These are phyloP conservation scores for Amphibalanus amphitrite DNA, from an alignment of 1,140 invertebrate species.

Conservation along the genomic window DNA sequence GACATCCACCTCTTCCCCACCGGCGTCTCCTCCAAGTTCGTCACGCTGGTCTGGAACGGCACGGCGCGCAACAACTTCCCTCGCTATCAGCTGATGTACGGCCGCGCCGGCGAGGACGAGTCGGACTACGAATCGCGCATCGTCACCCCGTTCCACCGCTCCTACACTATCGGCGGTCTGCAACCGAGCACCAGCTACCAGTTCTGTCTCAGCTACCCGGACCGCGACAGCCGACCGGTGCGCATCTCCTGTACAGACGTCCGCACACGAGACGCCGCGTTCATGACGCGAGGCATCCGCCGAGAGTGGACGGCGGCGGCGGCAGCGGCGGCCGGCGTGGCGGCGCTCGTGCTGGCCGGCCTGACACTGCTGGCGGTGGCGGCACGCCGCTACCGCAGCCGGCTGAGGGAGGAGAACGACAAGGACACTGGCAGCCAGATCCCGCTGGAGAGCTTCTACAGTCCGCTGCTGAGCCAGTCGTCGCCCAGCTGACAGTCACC, in stretches of 20 bases:
- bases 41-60: conserved; percentile 29
- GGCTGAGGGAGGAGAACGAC: conserved; percentile 24
- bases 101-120: conserved; percentile 7
- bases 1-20: conserved; percentile 23
- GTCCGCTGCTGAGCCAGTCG: conserved; percentile 13
- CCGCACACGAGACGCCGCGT: conserved; percentile 15
- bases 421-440: conserved; percentile 20
- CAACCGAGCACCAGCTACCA: conserved; percentile 26
- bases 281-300: conserved; percentile 20
- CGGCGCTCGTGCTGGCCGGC: conserved; percentile 19
- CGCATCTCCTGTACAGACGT: conserved; percentile 26
- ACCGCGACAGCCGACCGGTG: conserved; percentile 15
- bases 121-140: conserved; percentile 11
- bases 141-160: conserved; percentile 21
- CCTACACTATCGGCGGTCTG: conserved; percentile 27
- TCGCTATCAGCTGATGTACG: conserved; percentile 26
- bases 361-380: conserved; percentile 20
- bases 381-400: conserved; percentile 21
- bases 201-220: conserved; percentile 27
- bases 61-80: conserved; percentile 23
- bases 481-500: background rate
- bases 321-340: conserved; percentile 21
- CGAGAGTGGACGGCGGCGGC: conserved; percentile 22
- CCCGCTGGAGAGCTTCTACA: conserved; percentile 26
- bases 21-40: conserved; percentile 23